Conservation (phyloP, 2,888 invertebrate species). For the Lasiommata megera region DNA sequence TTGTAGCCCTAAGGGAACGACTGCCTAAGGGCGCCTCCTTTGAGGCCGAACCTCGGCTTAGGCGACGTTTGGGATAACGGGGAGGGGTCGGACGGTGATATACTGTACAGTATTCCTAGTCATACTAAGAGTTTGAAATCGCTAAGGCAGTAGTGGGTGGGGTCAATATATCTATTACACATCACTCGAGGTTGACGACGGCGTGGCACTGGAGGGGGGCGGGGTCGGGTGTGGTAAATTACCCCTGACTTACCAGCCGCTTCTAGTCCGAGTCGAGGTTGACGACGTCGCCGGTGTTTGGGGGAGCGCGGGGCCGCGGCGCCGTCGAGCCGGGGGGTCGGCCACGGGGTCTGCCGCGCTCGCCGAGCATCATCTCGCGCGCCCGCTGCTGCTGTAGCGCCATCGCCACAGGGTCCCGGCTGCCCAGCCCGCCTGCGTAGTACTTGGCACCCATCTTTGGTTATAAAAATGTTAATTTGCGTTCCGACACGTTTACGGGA, state of each 20-base stretch:
- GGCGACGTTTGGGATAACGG: too few relatives aligned
- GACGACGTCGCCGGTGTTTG: slow-evolving; percentile 53
- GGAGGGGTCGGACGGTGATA: too few relatives aligned
- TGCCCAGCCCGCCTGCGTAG: slow-evolving; percentile 77
- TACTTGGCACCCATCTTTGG: slow-evolving; percentile 66
- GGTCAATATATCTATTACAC: not conserved
- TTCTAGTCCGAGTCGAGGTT: slow-evolving; percentile 66
- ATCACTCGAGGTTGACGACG: not conserved
- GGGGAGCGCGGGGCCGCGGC: slow-evolving; percentile 34
- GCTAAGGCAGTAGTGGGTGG: too few relatives aligned
- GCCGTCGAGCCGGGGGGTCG: slow-evolving; percentile 49
- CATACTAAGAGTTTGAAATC: too few relatives aligned
- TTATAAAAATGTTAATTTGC: slow-evolving; percentile 12
- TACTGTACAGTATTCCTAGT: too few relatives aligned
- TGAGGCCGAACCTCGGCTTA: too few relatives aligned
- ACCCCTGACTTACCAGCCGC: slow-evolving; percentile 1
- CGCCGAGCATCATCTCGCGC: slow-evolving; percentile 66
- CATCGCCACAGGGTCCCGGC: slow-evolving; percentile 77
- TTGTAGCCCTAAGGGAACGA: too few relatives aligned
- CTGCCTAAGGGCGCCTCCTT: too few relatives aligned
- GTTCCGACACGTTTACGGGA: not conserved
- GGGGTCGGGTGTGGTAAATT: not conserved
- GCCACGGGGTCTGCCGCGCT: slow-evolving; percentile 40
- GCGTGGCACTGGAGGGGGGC: not conserved
- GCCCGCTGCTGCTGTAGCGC: slow-evolving; percentile 73